Conservation (phyloP, 2,797 vertebrate genomes). For the Schizopygopsis malacanthus region DNA sequence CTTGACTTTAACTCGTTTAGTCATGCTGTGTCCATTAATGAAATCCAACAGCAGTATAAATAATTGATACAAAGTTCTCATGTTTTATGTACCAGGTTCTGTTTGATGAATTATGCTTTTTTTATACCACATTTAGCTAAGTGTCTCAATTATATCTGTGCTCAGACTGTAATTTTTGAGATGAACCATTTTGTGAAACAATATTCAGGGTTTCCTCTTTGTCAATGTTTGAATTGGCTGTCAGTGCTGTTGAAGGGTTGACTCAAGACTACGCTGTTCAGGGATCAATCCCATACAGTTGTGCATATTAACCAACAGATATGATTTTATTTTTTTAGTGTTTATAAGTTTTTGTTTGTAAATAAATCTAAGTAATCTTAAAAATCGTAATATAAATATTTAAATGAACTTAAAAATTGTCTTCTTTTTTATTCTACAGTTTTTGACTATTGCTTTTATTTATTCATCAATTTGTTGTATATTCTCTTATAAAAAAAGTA, state of each 20-base stretch:
- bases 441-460: neutral
- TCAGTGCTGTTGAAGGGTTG: conserved; percentile 11
- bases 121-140: conserved; percentile 48
- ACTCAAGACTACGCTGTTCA: neutral
- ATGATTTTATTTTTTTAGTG: neutral
- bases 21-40: conserved; percentile 44
- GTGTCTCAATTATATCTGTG: conserved; percentile 53
- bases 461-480: neutral
- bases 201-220: conserved; percentile 34
- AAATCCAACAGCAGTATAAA: conserved; percentile 51
- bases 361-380: neutral
- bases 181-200: conserved; percentile 45
- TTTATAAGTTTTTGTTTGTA: neutral
- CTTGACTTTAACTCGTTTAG: conserved; percentile 44
- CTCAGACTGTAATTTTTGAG: conserved; percentile 46
- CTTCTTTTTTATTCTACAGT: neutral
- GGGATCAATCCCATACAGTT: neutral
- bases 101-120: conserved; percentile 61
- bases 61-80: conserved; percentile 55
- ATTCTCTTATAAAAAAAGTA: neutral
- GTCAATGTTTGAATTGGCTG: conserved; percentile 9
- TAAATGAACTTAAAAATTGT: neutral
- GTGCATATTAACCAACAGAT: neutral
- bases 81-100: conserved; percentile 60
- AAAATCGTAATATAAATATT: neutral